phyloP scores from a whole-genome alignment of 2,797 vertebrate species.

The Sebastes elongatus region DNA sequence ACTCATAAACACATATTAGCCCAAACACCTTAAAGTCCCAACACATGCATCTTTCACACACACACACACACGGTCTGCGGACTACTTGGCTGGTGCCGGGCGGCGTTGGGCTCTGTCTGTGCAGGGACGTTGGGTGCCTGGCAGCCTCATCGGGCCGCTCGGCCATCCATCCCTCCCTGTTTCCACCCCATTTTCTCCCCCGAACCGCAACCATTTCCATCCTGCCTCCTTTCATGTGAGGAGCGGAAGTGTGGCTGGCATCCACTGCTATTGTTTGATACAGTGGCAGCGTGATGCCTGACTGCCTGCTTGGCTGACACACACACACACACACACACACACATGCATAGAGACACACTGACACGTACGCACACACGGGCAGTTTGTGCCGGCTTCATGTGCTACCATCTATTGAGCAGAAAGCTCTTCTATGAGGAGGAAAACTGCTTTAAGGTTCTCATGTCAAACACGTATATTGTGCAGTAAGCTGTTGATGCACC shows the following conservation, averaged over 20 bases:
- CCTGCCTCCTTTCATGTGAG: conserved; percentile 59
- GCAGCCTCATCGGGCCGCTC: conserved; percentile 70
- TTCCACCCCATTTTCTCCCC: not conserved
- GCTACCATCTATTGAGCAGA: conserved; percentile 27
- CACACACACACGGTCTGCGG: conserved; percentile 3
- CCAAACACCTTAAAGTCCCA: conserved; percentile 27
- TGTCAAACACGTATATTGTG: not conserved
- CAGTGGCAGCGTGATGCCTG: conserved; percentile 63
- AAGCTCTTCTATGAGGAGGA: conserved; percentile 34
- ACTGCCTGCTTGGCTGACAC: conserved; percentile 58
- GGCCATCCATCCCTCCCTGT: conserved; percentile 28
- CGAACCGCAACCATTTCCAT: conserved; percentile 32
- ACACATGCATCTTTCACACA: conserved; percentile 37
- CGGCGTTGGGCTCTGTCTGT: conserved; percentile 83
- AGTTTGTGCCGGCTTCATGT: conserved; percentile 39
- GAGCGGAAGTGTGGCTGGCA: conserved; percentile 64
- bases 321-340: conserved; percentile 6
- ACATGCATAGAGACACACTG: not conserved
- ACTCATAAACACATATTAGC: conserved; percentile 6
- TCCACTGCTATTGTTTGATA: conserved; percentile 68
- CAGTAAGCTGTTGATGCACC: not conserved
- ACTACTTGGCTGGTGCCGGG: conserved; percentile 41
- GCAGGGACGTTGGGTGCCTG: conserved; percentile 79
- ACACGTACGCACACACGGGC: not conserved
- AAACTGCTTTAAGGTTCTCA: conserved; percentile 20